Conservation (phyloP, 2,797 vertebrate species). For the Poecile montanus region DNA sequence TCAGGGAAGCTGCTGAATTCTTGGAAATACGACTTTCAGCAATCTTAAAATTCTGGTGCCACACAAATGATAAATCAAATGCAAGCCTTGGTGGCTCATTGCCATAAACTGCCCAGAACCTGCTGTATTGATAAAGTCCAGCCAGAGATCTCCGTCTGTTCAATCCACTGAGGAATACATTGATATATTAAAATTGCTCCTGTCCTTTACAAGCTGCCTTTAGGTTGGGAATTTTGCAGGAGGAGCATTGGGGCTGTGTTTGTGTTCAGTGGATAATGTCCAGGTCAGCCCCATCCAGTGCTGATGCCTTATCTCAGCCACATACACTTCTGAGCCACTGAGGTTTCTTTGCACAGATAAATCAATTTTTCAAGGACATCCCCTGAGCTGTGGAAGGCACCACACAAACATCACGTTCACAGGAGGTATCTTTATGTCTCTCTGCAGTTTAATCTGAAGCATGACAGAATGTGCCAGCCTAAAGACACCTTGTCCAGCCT, state of each 20-base stretch:
- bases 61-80: not conserved
- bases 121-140: not conserved
- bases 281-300: not conserved
- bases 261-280: not conserved
- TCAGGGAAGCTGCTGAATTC: not conserved
- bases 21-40: not conserved
- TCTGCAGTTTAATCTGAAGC: not conserved
- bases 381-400: slow-evolving; percentile 5
- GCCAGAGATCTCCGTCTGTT: not conserved
- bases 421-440: not conserved
- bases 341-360: slow-evolving; percentile 10
- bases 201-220: not conserved
- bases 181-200: not conserved
- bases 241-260: not conserved
- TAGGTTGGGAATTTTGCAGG: not conserved
- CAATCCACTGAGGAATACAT: not conserved
- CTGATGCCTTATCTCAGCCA: slow-evolving; percentile 10
- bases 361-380: slow-evolving; percentile 41
- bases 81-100: not conserved
- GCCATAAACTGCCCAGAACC: not conserved
- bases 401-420: not conserved
- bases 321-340: not conserved
- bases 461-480: slow-evolving; percentile 31
- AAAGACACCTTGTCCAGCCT: slow-evolving; percentile 53
- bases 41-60: not conserved